Percentiles rank a stretch among this genome's conserved stretches.
These are phyloP conservation scores for Hexactinellida sp. DNA, from an alignment of 37 sponge, comb jelly and placozoan species.

Conservation along the genomic window DNA sequence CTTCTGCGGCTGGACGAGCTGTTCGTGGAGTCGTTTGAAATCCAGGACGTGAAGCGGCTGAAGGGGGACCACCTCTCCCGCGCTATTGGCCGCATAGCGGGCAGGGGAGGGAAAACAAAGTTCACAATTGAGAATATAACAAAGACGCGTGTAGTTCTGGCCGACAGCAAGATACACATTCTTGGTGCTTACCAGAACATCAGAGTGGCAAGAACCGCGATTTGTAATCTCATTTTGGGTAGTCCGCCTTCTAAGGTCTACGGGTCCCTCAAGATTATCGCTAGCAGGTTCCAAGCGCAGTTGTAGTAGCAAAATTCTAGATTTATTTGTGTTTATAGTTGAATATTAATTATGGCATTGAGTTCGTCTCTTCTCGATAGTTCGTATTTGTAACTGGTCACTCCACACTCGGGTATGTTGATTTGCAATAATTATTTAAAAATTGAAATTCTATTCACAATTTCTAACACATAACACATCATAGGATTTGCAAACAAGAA, in stretches of 20 bases:
- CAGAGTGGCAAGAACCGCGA: conserved; percentile 83
- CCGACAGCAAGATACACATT: conserved; percentile 98
- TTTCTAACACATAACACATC: too few relatives aligned
- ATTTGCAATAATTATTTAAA: too few relatives aligned
- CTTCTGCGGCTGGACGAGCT: conserved; percentile 90
- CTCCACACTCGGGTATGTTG: too few relatives aligned
- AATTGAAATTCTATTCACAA: too few relatives aligned
- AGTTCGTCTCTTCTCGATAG: too few relatives aligned
- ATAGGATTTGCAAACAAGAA: too few relatives aligned
- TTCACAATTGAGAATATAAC: conserved; percentile 99
- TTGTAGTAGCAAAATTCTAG: neutral
- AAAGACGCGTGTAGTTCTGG: conserved; percentile 91
- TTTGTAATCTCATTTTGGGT: conserved; percentile 89
- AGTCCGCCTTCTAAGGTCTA: conserved; percentile 97
- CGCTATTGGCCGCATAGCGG: conserved; percentile 98
- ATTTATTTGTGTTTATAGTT: neutral
- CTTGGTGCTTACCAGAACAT: conserved; percentile 96
- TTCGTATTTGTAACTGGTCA: too few relatives aligned
- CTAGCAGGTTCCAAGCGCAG: conserved; percentile 35
- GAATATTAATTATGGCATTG: neutral
- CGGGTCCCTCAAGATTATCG: conserved; percentile 80
- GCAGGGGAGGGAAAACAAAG: conserved; percentile 95
- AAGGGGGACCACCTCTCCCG: conserved; percentile 95
- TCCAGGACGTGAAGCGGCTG: conserved; percentile 83
- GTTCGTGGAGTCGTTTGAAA: conserved; percentile 90